Base-by-base conservation (phyloP, 2,888 invertebrate species). In the Boloria selene region DNA sequence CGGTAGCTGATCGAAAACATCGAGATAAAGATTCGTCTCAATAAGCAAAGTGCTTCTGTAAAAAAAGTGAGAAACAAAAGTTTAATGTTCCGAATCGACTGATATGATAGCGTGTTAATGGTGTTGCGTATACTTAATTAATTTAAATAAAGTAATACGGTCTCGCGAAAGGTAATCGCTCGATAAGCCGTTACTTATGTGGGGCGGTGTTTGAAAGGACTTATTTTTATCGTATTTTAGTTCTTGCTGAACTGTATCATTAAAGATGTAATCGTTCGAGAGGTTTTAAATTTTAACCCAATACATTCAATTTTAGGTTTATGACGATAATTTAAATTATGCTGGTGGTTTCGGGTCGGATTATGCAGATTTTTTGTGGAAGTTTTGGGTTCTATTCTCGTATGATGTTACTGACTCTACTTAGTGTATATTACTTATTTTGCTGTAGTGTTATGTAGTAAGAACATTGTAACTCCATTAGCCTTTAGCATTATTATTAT, bases 61-160 rank as follows among this genome's bases (percentile, higher is more conserved):
- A 63, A 69, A 65, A 59, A 65, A 53, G 44, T 65, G 60, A 65
- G 47, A 50, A 77, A 75, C 74, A 77, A 71, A 75, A 76, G 64
- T 78, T 69, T 69, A 70, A 70, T 63, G 68, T 70, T 61, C 52
- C 62, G 64, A 74, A 72, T 73, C 74, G 64, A 54, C 16, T 56
- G 74, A 78, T 79, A 76, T 79, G 80, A 82, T 82, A 80, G 76
- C 78, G 74, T 77, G 79, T 80, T 80, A 84, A 84, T 82, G 80
- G 79, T 72, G 76, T 78, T 76, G 62, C 53, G 61, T 55, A 59
- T 78, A 77, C 78, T 81, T 81, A 81, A 81, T 83, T 83, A 81
- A 84, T 84, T 83, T n/a, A n/a, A n/a, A n/a, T n/a, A n/a, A 81
- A 78, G 78, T 80, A 79, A 77, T 75, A 80, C 79, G 77, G 77